Base-by-base conservation (phyloP, 2,113 vertebrate genomes). In the Promerops cafer region DNA sequence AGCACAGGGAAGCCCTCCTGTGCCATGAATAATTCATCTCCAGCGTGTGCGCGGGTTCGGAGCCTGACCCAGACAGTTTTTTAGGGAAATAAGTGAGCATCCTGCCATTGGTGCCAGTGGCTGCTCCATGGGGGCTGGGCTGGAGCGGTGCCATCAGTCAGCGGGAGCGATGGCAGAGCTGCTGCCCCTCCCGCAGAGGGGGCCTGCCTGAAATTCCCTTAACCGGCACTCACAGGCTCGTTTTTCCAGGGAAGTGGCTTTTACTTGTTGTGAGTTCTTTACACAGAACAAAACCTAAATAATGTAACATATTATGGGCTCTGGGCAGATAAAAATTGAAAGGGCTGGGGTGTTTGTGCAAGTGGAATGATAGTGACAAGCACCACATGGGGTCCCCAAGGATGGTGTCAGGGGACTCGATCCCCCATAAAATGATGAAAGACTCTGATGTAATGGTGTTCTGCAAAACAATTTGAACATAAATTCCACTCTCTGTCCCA, bases 241-340 rank as follows among this genome's bases (percentile, higher is more conserved):
- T 37, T 69, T 86, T 81, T 80, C 39, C 56, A 87, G 68, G 49
- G 45, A 94, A 93, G 52, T 61, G 53, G 65, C 64, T 89, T 96
- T 95, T 90, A 92, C 92, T 93, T 96, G 52, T 76, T 71, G 49
- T 64, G 53, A 94, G 53, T 72, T 87, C 90, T 71, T 94, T 65
- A 22, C 52, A 96, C 14, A 64, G 94, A 92, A 85, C 94, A 64
- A 75, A 92, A 95, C 56, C 37, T 47, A 75, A 85, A 94, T 90
- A 89, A 89, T 79, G 49, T 72, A 94, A 84, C 52, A 24, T 63
- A 61, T 53, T 92, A 53, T 13, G 20, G 47, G 86, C 69, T 81
- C 69, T 92, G 68, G 68, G 54, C 77, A 95, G 93, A 95, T 86
- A 83, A 91, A 92, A 81, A 71, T 39, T 61, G 65, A 94, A 95